Evolutionary conservation across 2,888 invertebrate genomes (phyloP).

Genomic region (Epinotia brunnichana): DNA sequence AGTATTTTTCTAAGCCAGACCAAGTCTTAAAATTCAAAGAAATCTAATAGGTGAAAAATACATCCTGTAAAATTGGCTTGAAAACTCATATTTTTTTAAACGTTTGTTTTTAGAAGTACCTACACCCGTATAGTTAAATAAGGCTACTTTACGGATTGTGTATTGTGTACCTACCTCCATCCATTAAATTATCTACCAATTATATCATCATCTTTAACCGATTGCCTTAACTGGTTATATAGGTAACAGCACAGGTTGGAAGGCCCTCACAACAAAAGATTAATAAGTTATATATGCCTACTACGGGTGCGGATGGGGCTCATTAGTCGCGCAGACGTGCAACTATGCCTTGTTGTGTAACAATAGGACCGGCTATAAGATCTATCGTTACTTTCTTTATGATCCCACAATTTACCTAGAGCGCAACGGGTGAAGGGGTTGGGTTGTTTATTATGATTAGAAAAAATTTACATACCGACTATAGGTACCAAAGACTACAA

Average conservation of each 20-base stretch:
- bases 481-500: too few relatives aligned
- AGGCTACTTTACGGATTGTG: too few relatives aligned
- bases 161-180: too few relatives aligned
- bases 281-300: conserved; percentile 37
- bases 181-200: not conserved
- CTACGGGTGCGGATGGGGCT: conserved; percentile 39
- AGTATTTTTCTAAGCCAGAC: too few relatives aligned
- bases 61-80: too few relatives aligned
- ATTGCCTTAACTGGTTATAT: conserved; percentile 29
- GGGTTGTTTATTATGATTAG: too few relatives aligned
- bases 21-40: too few relatives aligned
- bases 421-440: not conserved
- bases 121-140: too few relatives aligned
- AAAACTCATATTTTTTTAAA: too few relatives aligned
- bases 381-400: conserved; percentile 23
- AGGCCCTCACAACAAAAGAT: conserved; percentile 40
- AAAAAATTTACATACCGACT: too few relatives aligned
- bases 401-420: not conserved
- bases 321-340: conserved; percentile 34
- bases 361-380: conserved; percentile 22
- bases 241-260: conserved; percentile 28
- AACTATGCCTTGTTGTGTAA: conserved; percentile 28
- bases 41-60: too few relatives aligned
- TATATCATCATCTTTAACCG: conserved; percentile 5
- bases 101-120: too few relatives aligned